Base-by-base conservation (phyloP, 2,888 invertebrate species). In the Ophion ventricosus region DNA sequence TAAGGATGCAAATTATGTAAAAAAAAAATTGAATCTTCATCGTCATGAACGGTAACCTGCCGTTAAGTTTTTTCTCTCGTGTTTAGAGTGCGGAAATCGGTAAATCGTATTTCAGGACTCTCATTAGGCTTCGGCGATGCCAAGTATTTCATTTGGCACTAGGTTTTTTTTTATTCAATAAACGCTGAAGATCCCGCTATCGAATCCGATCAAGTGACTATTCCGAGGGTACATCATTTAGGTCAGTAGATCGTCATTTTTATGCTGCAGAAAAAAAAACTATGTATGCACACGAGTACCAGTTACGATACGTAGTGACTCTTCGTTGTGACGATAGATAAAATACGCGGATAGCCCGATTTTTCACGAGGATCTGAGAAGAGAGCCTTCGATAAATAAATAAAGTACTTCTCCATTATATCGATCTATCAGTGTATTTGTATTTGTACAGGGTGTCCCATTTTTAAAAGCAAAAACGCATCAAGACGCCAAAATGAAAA, bases 301-400 rank as follows among this genome's bases (percentile, higher is more conserved):
- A 23, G 8, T 49, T 20, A 67, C 56, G 73, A 26, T 25, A 72
- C 59, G 11, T 29, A 26, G 23, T 49, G 20, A 63, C 8, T 59
- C n/a, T 63, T 70, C 17, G 40, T 70, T 14, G 35, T 23, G 35
- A 73, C 29, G 14, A 23, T 43, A 57, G 57, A 69, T 57, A 69
- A 75, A 66, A 26, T 74, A 69, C 49, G 40, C 49, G 56, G 78
- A 82, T 59, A 75, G 26, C 69, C 43, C 23, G 74, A 57, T 69
- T 77, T 61, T 35, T 57, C 3, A 26, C 14, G 17, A 1, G 23
- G 57, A 11, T 23, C 7, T 10, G 66, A 74, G 59, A 78, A 63
- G 40, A 25, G 56, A 49, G 67, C 56, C 40, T 63, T 57, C 64
- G 49, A 79, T 79, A 79, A 79, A 83, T 69, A 69, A 80, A 75